Evolutionary conservation across 2,113 vertebrate genomes (phyloP).

Genomic region (Bubo bubo): DNA sequence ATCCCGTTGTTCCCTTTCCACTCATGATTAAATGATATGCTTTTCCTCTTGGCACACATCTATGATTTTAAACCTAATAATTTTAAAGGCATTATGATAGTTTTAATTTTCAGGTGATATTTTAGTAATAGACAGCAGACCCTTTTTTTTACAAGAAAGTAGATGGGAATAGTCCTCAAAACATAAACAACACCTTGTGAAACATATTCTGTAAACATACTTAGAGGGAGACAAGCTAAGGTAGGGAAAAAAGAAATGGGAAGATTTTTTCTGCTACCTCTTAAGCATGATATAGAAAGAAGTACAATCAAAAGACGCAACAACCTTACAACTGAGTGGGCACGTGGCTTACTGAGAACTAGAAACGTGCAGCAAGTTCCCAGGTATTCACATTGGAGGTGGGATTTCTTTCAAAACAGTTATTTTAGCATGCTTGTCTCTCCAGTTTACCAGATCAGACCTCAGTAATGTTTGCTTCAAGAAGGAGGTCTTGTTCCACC

Average conservation of each 20-base stretch:
- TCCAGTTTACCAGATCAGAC: not conserved
- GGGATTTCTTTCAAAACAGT: not conserved
- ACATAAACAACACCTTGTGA: not conserved
- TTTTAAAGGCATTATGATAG: not conserved
- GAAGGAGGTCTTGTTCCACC: not conserved
- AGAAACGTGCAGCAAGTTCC: not conserved
- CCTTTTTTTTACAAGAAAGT: too few species aligned
- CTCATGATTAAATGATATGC: fast-evolving
- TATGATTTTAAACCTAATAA: not conserved
- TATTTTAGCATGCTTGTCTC: not conserved
- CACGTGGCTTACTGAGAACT: not conserved
- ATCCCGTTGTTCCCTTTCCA: not conserved
- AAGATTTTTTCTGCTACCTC: not conserved
- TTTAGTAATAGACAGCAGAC: not conserved
- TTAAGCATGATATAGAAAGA: not conserved
- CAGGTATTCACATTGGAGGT: fast-evolving
- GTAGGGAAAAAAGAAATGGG: not conserved
- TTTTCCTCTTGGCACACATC: not conserved
- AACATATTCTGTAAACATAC: not conserved
- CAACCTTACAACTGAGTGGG: too few species aligned
- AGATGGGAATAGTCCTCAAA: not conserved
- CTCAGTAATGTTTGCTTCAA: not conserved
- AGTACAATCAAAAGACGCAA: not conserved
- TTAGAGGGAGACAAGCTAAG: not conserved
- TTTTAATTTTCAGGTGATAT: not conserved